Conservation (phyloP, 2,888 invertebrate species). For the Xestia xanthographa region DNA sequence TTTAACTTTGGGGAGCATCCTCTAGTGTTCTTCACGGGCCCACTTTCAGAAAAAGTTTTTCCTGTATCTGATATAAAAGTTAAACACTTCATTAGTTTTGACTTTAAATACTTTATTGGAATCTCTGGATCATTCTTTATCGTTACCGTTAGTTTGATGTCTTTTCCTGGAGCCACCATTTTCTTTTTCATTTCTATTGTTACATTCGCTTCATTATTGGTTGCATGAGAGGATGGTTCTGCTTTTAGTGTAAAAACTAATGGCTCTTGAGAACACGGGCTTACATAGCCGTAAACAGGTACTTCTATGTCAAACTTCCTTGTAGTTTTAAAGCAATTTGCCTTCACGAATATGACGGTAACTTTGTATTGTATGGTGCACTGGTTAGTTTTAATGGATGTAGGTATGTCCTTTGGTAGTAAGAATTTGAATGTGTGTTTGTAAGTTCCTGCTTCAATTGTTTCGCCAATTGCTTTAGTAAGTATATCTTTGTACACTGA, state of each 20-base stretch:
- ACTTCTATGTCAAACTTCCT: constrained; percentile 12
- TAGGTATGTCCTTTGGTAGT: constrained; percentile 15
- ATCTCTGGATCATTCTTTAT: constrained; percentile 1
- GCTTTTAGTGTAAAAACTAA: neutral
- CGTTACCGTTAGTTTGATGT: constrained; percentile 3
- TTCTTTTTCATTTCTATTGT: constrained; percentile 11
- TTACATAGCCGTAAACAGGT: constrained; percentile 10
- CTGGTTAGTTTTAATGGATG: constrained; percentile 12
- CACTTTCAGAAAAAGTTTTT: neutral
- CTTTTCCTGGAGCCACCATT: constrained; percentile 7
- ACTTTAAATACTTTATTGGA: constrained; percentile 17
- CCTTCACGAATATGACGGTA: neutral
- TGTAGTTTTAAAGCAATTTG: constrained; percentile 4
- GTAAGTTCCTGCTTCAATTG: constrained; percentile 3
- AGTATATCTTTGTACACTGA: constrained; percentile 1
- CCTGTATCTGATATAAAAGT: constrained; percentile 7
- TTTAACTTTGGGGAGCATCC: neutral
- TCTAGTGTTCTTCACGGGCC: constrained; percentile 14
- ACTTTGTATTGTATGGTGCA: constrained; percentile 15
- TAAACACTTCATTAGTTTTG: constrained; percentile 10
- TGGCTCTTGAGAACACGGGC: neutral
- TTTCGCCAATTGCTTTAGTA: neutral
- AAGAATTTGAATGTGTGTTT: neutral
- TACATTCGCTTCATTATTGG: neutral
- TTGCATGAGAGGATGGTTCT: neutral